Conservation (phyloP, 2,888 invertebrate genomes). For the Griposia aprilina region DNA sequence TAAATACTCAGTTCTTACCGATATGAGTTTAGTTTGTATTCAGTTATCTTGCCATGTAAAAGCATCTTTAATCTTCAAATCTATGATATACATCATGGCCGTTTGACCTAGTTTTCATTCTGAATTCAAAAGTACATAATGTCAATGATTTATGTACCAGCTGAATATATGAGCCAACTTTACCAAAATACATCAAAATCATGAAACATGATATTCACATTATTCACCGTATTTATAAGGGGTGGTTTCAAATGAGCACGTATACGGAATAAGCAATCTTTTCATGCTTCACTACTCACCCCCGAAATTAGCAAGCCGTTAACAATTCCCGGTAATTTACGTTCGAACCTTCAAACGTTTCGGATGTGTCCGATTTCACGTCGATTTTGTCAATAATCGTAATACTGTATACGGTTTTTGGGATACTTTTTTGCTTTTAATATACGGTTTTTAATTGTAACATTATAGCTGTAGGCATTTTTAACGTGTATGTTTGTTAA, state of each 20-base stretch:
- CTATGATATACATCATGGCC: neutral
- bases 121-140: neutral
- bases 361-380: constrained; percentile 53
- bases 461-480: neutral
- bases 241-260: constrained; percentile 67
- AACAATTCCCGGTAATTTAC: constrained; percentile 62
- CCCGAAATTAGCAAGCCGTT: constrained; percentile 63
- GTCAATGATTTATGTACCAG: neutral
- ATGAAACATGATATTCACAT: constrained; percentile 22
- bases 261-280: constrained; percentile 72
- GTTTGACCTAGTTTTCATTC: neutral
- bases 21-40: neutral
- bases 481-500: neutral
- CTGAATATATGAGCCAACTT: neutral
- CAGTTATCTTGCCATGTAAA: neutral
- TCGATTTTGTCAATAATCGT: constrained; percentile 48
- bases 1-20: neutral
- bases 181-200: constrained; percentile 24
- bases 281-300: constrained; percentile 65
- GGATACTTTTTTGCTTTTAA: neutral
- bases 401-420: constrained; percentile 23
- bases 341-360: constrained; percentile 58
- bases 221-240: constrained; percentile 48
- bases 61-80: neutral
- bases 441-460: neutral